Evolutionary conservation across 2,888 invertebrate genomes (phyloP).

Genomic region (Julus scandinavius): DNA sequence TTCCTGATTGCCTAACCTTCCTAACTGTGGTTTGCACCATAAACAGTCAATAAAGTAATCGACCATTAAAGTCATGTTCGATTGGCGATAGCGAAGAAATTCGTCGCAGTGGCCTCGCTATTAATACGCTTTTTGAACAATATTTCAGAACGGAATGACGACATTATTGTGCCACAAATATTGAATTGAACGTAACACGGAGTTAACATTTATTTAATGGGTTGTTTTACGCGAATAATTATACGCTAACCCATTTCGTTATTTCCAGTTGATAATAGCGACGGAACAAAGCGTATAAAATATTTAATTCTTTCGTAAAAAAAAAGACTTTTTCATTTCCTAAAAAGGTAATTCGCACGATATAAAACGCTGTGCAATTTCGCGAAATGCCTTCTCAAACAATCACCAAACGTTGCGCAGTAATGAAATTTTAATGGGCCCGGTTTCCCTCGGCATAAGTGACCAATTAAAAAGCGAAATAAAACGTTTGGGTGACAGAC

Average conservation of each 20-base stretch:
- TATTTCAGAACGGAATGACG: background rate
- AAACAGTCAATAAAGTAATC: background rate
- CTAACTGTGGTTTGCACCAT: background rate
- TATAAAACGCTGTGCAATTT: background rate
- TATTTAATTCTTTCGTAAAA: slow-evolving; percentile 13
- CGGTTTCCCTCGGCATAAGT: background rate
- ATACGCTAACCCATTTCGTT: background rate
- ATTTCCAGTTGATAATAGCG: slow-evolving; percentile 12
- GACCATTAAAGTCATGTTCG: background rate
- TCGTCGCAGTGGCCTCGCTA: background rate
- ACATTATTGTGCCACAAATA: background rate
- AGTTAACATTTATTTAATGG: background rate
- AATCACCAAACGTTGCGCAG: slow-evolving; percentile 31
- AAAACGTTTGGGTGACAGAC: background rate
- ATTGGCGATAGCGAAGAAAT: background rate
- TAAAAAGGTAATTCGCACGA: slow-evolving; percentile 29
- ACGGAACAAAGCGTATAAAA: background rate
- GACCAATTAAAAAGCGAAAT: slow-evolving; percentile 38
- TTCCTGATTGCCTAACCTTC: slow-evolving; percentile 10
- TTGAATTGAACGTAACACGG: background rate
- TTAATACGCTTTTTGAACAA: background rate
- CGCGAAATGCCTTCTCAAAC: slow-evolving; percentile 23
- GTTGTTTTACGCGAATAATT: background rate
- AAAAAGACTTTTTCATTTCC: background rate
- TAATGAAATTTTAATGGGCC: slow-evolving; percentile 17